Evolutionary conservation across 2,888 invertebrate genomes (phyloP).

Genomic region (Dinocampus coccinellae): DNA sequence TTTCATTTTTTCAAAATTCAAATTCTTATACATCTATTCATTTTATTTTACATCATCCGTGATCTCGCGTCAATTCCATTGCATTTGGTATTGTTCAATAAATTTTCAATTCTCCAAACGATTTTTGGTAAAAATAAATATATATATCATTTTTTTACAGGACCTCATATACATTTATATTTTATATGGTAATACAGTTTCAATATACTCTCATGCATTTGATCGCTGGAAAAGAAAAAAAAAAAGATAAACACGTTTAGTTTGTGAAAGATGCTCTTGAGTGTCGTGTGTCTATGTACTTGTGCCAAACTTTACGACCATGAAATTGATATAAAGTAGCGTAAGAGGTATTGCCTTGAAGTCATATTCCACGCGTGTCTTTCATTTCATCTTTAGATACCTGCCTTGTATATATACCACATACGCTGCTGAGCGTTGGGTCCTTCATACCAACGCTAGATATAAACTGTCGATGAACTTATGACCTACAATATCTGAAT

Average conservation of each 20-base stretch:
- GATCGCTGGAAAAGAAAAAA: background rate
- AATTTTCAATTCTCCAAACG: no score
- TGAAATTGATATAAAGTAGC: slow-evolving; percentile 14
- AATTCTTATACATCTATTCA: no score
- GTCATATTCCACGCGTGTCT: slow-evolving; percentile 1
- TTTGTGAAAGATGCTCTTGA: background rate
- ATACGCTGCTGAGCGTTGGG: background rate
- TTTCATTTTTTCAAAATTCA: no score
- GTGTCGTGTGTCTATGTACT: background rate
- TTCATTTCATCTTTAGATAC: slow-evolving; percentile 3
- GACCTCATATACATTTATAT: background rate
- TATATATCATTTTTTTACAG: background rate
- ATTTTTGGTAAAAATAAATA: background rate
- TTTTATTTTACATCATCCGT: no score
- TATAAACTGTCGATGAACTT: slow-evolving; percentile 3
- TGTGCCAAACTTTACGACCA: background rate
- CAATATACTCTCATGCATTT: background rate
- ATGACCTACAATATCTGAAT: background rate
- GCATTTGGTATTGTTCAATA: no score
- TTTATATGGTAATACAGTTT: background rate
- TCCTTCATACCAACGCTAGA: background rate
- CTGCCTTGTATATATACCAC: background rate
- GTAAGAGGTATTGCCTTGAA: background rate
- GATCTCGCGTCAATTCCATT: no score
- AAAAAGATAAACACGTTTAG: background rate